Evolutionary conservation across 2,113 vertebrate species (phyloP).

Genomic region (Pituophis catenifer): DNA sequence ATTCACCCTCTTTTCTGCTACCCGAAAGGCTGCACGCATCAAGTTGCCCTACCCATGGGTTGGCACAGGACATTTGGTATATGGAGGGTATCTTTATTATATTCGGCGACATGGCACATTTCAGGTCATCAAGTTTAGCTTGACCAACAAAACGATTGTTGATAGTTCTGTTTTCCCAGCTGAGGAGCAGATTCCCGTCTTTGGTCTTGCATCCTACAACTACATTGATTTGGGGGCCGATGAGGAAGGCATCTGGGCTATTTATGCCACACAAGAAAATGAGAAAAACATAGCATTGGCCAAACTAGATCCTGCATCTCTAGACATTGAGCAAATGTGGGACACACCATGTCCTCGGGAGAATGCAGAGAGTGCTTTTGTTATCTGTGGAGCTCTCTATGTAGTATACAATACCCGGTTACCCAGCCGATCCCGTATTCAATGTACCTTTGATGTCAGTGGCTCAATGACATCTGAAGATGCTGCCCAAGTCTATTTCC

Average conservation of each 20-base stretch:
- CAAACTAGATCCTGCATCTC: conserved; percentile 85
- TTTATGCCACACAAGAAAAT: conserved; percentile 83
- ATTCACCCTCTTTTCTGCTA: conserved; percentile 78
- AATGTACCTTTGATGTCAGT: conserved; percentile 93
- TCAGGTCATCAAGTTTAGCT: conserved; percentile 88
- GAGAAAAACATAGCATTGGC: conserved; percentile 88
- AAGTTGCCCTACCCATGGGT: conserved; percentile 85
- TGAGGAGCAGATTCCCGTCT: conserved; percentile 79
- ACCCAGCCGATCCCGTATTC: conserved; percentile 86
- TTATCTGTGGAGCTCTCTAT: conserved; percentile 89
- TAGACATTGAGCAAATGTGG: conserved; percentile 96
- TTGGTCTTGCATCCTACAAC: conserved; percentile 81
- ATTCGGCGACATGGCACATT: conserved; percentile 74
- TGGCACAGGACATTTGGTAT: conserved; percentile 84
- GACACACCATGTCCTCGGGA: conserved; percentile 89
- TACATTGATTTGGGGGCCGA: conserved; percentile 87
- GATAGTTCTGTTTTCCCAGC: conserved; percentile 88
- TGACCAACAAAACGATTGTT: conserved; percentile 77
- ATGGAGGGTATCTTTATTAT: conserved; percentile 84
- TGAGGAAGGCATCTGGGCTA: conserved; percentile 90
- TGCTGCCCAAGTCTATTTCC: conserved; percentile 90
- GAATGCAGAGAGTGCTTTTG: conserved; percentile 89
- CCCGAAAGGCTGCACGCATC: conserved; percentile 74
- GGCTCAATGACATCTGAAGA: conserved; percentile 80
- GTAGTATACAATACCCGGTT: conserved; percentile 95